phyloP scores from a whole-genome alignment of 2,797 vertebrate genomes.

The Aphelocoma californica region DNA sequence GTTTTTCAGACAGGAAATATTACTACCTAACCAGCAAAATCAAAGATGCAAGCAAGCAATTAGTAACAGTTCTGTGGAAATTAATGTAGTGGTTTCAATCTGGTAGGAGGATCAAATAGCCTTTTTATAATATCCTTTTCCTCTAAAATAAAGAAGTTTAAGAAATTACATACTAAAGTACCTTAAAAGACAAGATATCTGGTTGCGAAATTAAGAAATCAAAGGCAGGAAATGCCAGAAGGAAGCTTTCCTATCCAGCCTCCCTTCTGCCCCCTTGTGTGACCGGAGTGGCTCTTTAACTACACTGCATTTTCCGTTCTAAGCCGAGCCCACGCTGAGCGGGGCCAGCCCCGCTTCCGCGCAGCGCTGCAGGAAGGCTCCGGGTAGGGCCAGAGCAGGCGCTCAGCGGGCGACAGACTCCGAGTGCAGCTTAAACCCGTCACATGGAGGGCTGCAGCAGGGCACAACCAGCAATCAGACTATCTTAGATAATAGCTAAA shows the following conservation, averaged over 20 bases:
- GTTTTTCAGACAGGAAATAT: conserved; percentile 8
- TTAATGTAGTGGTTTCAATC: neutral
- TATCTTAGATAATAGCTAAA: neutral
- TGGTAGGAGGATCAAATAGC: neutral
- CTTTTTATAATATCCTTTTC: neutral
- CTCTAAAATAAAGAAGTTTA: conserved; percentile 14
- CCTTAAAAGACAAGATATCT: neutral
- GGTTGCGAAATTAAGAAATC: neutral
- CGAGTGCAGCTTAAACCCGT: neutral
- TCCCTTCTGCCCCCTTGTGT: conserved; percentile 17
- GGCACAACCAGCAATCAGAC: neutral
- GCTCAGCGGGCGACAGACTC: accelerated
- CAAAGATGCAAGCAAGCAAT: neutral
- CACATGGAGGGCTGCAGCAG: neutral
- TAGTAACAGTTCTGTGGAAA: neutral
- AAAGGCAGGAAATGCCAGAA: conserved; percentile 15
- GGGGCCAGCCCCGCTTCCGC: neutral
- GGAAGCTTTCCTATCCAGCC: neutral
- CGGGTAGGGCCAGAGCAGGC: neutral
- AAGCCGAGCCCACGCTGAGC: accelerated
- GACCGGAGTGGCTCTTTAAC: neutral
- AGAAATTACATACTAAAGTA: neutral
- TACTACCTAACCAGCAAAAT: neutral
- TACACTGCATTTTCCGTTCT: accelerated
- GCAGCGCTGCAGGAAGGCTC: neutral